A percentile compares a stretch with the other conserved stretches of the same genome.
These are phyloP conservation scores for Macrotrachela quadricornifera DNA, from an alignment of 1,140 invertebrate genomes.

Conservation along the genomic window DNA sequence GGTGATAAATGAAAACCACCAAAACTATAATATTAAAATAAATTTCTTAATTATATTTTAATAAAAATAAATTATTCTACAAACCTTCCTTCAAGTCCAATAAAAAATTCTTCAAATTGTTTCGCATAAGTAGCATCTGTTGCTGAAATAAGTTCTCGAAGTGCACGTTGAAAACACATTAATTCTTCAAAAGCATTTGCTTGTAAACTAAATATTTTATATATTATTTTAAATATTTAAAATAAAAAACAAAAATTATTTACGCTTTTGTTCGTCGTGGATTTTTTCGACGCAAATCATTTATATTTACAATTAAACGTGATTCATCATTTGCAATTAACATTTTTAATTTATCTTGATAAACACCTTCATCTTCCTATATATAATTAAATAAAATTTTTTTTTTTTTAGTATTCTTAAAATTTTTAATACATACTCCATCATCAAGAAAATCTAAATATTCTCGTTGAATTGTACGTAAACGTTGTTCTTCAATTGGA, in stretches of 20 bases:
- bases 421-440: slow-evolving; percentile 40
- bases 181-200: slow-evolving; percentile 75
- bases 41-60: too few relatives aligned
- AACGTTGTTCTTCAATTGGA: slow-evolving; percentile 16
- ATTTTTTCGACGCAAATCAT: slow-evolving; percentile 74
- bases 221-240: too few relatives aligned
- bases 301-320: slow-evolving; percentile 71
- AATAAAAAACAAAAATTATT: too few relatives aligned
- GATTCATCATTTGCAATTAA: slow-evolving; percentile 63
- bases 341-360: slow-evolving; percentile 57
- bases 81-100: slow-evolving; percentile 69
- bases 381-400: too few relatives aligned
- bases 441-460: slow-evolving; percentile 90
- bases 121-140: slow-evolving; percentile 65
- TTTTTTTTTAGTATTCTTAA: slow-evolving; percentile 59
- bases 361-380: slow-evolving; percentile 21
- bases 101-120: slow-evolving; percentile 59
- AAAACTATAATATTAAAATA: slow-evolving; percentile 57
- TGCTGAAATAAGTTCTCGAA: slow-evolving; percentile 64
- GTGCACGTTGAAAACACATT: slow-evolving; percentile 63
- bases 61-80: too few relatives aligned
- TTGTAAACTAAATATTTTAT: slow-evolving; percentile 23
- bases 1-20: slow-evolving; percentile 89
- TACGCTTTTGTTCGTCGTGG: slow-evolving; percentile 40
- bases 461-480: slow-evolving; percentile 54